These are phyloP conservation scores for Protophormia terraenovae DNA, from an alignment of 2,888 invertebrate species.

Conservation along the genomic window DNA sequence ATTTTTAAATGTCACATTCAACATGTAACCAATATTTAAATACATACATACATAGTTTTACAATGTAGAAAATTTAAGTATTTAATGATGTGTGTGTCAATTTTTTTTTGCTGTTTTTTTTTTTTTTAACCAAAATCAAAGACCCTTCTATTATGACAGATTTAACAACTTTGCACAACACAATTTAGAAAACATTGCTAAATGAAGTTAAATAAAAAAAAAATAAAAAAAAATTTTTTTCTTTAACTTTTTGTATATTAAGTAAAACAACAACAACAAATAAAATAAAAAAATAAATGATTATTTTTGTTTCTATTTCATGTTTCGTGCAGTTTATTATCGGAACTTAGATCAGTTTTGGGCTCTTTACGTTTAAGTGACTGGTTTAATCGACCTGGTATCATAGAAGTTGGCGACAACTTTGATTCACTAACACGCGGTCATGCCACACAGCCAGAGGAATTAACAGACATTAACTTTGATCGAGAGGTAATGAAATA, in stretches of 20 bases:
- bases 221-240: background rate
- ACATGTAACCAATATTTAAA: background rate
- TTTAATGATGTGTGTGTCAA: background rate
- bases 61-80: background rate
- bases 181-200: slow-evolving; percentile 6
- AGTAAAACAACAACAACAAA: background rate
- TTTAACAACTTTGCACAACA: slow-evolving; percentile 3
- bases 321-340: slow-evolving; percentile 79
- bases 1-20: background rate
- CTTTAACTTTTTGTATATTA: background rate
- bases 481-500: slow-evolving; percentile 81
- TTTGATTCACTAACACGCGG: slow-evolving; percentile 90
- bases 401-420: slow-evolving; percentile 83
- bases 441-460: slow-evolving; percentile 88
- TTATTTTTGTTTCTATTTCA: slow-evolving; percentile 32
- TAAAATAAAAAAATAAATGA: background rate
- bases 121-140: background rate
- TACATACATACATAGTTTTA: too few relatives aligned
- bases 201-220: slow-evolving; percentile 2
- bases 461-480: slow-evolving; percentile 89
- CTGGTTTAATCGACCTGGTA: slow-evolving; percentile 83
- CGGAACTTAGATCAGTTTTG: slow-evolving; percentile 80
- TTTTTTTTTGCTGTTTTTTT: background rate
- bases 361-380: slow-evolving; percentile 82
- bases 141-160: slow-evolving; percentile 18